Conservation (phyloP, 2,113 vertebrate species). For the Rhea pennata region DNA sequence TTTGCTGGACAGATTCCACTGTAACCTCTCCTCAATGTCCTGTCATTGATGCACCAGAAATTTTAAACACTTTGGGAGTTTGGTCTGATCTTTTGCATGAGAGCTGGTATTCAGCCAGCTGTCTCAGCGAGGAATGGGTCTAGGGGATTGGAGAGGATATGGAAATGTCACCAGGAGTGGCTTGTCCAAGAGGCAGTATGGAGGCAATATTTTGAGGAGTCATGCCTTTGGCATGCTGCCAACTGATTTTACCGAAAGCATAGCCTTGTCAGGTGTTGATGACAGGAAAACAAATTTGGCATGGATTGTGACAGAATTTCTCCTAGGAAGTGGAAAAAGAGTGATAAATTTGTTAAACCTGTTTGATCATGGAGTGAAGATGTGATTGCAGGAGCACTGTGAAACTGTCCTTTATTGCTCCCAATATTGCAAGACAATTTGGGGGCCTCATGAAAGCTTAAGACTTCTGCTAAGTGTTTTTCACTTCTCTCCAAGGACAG, state of each 20-base stretch:
- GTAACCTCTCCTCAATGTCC: neutral
- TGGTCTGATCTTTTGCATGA: neutral
- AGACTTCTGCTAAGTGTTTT: neutral
- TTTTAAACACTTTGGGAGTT: neutral
- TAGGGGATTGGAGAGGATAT: neutral
- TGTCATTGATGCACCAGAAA: neutral
- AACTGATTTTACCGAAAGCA: neutral
- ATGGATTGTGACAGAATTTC: conserved; percentile 5
- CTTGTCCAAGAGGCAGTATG: neutral
- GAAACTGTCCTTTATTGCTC: neutral
- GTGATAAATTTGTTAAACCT: neutral
- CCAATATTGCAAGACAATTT: neutral
- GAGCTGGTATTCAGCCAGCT: neutral
- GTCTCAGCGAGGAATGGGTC: neutral
- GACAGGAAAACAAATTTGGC: conserved; percentile 40
- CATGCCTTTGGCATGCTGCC: neutral
- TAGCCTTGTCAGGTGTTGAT: conserved; percentile 26
- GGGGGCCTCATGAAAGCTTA: neutral
- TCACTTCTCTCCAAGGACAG: neutral
- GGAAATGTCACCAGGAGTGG: neutral
- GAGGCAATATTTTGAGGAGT: neutral
- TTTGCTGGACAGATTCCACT: neutral
- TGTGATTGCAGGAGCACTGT: neutral
- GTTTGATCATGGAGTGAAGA: neutral
- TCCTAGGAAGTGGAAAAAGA: neutral